phyloP scores from a whole-genome alignment of 1,140 invertebrate species.

The Himalopsyche phryganea region DNA sequence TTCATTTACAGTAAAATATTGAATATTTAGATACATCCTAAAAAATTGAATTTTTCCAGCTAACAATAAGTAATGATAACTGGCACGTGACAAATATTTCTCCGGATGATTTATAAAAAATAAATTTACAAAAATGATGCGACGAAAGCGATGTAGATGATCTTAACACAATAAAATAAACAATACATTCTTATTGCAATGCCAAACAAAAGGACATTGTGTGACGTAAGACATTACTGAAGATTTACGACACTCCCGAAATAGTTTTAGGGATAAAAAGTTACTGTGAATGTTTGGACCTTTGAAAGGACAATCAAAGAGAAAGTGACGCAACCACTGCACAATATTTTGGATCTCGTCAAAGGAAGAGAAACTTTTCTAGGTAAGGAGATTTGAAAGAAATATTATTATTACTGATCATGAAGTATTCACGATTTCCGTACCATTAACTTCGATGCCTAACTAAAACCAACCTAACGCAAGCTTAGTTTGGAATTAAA shows the following conservation, averaged over 20 bases:
- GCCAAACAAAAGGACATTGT: neutral
- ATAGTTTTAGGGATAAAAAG: neutral
- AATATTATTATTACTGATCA: neutral
- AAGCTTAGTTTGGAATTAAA: too few species aligned
- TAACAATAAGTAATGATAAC: slow-evolving; percentile 17
- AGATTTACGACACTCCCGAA: neutral
- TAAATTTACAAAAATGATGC: slow-evolving; percentile 24
- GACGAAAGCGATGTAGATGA: slow-evolving; percentile 33
- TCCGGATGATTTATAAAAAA: neutral
- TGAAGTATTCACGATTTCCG: too few species aligned
- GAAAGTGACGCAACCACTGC: slow-evolving; percentile 30
- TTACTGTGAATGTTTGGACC: neutral
- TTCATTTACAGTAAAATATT: too few species aligned
- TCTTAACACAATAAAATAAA: slow-evolving; percentile 6
- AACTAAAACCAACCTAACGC: too few species aligned
- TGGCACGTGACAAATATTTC: slow-evolving; percentile 17
- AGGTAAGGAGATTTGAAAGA: too few species aligned
- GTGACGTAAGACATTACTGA: slow-evolving; percentile 3
- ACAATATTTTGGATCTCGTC: slow-evolving; percentile 7
- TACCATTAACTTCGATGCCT: too few species aligned
- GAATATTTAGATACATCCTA: too few species aligned
- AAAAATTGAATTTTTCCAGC: too few species aligned
- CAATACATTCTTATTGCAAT: too few species aligned
- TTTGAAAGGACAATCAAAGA: slow-evolving; percentile 27
- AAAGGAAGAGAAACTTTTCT: slow-evolving; percentile 28